Percentiles rank a stretch among this genome's conserved stretches.
Conservation (phyloP, 2,113 vertebrate species). For the Maccullochella peelii region DNA sequence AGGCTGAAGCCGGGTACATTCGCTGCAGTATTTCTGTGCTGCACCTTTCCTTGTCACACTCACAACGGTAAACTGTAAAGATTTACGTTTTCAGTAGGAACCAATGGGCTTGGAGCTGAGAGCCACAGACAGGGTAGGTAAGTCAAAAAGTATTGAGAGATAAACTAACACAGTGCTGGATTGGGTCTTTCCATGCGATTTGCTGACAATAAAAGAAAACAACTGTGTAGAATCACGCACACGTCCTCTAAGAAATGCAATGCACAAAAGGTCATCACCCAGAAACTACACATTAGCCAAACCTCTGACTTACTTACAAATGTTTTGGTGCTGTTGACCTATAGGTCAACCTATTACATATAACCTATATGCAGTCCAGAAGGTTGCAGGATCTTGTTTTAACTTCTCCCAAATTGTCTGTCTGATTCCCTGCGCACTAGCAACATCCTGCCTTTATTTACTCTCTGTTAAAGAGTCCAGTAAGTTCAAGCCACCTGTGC, state of each 20-base stretch:
- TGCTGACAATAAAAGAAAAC: background rate
- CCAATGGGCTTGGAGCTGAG: too few species aligned
- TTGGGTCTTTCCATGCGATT: background rate
- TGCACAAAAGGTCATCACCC: background rate
- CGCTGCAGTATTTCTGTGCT: background rate
- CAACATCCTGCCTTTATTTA: background rate
- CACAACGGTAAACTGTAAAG: too few species aligned
- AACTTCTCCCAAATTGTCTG: background rate
- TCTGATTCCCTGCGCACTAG: background rate
- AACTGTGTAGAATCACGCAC: too few species aligned
- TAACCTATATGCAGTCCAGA: too few species aligned
- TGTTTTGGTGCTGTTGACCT: background rate
- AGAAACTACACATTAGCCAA: background rate
- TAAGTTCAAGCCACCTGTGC: conserved; percentile 9
- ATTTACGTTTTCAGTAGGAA: too few species aligned
- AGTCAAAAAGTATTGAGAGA: background rate
- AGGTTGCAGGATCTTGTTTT: background rate
- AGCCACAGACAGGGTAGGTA: too few species aligned
- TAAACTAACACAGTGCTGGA: background rate
- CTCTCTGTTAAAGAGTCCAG: background rate
- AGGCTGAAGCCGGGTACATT: background rate
- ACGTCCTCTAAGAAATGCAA: background rate
- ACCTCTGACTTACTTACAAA: background rate
- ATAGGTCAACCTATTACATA: background rate
- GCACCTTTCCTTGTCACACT: background rate